Base-by-base conservation (phyloP, 2,113 vertebrate species). In the Corydoras sp. region DNA sequence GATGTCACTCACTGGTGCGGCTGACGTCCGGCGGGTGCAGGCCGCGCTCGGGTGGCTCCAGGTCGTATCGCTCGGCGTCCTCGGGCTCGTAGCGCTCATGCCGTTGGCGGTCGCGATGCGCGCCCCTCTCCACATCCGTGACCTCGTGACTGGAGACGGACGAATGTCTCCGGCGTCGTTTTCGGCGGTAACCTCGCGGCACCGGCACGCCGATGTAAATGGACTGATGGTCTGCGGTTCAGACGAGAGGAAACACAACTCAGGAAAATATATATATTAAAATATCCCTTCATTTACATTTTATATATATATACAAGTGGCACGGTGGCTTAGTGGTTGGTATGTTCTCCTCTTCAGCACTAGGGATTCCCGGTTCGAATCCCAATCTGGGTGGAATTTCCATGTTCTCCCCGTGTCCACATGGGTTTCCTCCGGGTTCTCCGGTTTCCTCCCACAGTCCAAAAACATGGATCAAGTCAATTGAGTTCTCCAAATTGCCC, bases 161-260 rank as follows among this genome's bases (percentile, higher is more conserved):
- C 11, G 74, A 92, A 9, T 90, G 79, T 65, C 92, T 89, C 69
- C 90, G 86, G 10, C 93, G 86, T 59, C 92, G 87, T 32, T 95
- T 97, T 29, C 94, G 89, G 2, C 92, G 88, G 81, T 90, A 88
- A 6, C 91, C 92, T 3, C 86, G 84, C 0, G 94, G 88, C 13
- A 92, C 90, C 0, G 96, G 95, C 65, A 98, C 91, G 3, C 97
- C 94, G 0, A 95, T 93, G 79, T 93, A 94, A 81, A 98, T 89
- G 72, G 94, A 92, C 78, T 91, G 92, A 74, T 89, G 92, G 72
- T 94, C 96, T 95, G 77, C 9, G 62, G 32, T 75, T 6, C 29
- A 2, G 14, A 56, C 12, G 15, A n/a, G 4, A 56, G 4, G 35
- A 43, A 43, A 43, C 35, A 43, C 35, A 2, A 5, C 4, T 43